Evolutionary conservation across 30 jellyfish, hydroid and myxozoan species (phyloP).

Genomic region (Cassiopea xamachana): DNA sequence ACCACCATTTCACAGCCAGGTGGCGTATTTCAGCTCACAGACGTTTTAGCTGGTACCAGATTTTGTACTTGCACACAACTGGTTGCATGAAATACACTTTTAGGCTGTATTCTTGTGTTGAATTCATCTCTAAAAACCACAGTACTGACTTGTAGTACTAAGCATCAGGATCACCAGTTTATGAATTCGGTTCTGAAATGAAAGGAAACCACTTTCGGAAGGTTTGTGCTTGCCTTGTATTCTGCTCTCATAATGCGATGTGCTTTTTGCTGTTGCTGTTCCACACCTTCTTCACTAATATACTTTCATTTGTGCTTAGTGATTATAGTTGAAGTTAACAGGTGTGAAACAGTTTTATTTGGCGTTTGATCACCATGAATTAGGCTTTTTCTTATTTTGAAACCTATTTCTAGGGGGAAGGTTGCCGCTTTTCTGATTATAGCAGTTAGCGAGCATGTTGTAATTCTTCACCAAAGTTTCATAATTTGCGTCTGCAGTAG

Average conservation of each 20-base stretch:
- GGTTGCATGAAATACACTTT: background rate
- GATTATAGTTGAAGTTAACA: background rate
- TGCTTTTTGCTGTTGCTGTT: background rate
- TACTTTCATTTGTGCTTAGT: background rate
- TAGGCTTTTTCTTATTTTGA: no score
- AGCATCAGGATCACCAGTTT: background rate
- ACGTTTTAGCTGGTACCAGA: slow-evolving; percentile 14
- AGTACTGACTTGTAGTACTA: background rate
- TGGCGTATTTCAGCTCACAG: background rate
- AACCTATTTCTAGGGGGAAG: no score
- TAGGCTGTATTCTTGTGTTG: background rate
- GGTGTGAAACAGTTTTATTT: background rate
- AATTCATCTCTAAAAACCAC: background rate
- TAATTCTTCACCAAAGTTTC: no score
- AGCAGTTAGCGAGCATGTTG: no score
- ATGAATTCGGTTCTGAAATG: background rate
- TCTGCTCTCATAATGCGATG: background rate
- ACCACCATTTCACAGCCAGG: background rate
- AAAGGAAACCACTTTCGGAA: background rate
- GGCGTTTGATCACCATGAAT: background rate
- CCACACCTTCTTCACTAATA: background rate
- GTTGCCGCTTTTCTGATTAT: no score
- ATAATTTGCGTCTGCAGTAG: no score
- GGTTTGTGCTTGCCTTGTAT: background rate
- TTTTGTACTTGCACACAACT: background rate